Base-by-base conservation (phyloP, 1,140 invertebrate species). In the Scaptomyza graminum region DNA sequence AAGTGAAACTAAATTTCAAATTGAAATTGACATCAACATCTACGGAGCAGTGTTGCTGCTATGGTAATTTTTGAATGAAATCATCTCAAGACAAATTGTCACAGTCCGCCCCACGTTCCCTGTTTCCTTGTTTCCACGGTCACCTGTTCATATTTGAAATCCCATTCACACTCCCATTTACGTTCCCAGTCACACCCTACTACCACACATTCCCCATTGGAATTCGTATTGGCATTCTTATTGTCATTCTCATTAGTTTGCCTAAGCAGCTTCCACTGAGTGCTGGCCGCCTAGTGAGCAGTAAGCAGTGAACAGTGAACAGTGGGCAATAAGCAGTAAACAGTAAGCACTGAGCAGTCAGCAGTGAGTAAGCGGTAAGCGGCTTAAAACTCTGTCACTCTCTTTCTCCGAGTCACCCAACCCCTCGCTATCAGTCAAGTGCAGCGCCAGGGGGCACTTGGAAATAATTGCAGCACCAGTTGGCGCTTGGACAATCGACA, bases 1-100 rank as follows among this genome's bases (percentile, higher is more conserved):
- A 73, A 76, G 44, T 50, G 46, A 77, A 83, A 71, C 81, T 78
- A 69, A 82, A 82, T 76, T 82, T 72, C 69, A 49, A 70, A 65
- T 65, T 39, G 51, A 55, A 55, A 41, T 39, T 43, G 12, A 43
- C 25, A 37, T 31, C 5, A 31, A 1, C 28, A 31, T 31, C 5
- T 6, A 31, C 28, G 28, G 28, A 31, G 7, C 28, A 5, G 28
- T 31, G 5, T 31, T 31, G 28, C 1, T 6, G 46, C 18, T 49
- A n/a, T 25, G 46, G 46, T 25, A 25, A 25, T 31, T 31, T 5
- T 31, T 31, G 5, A 31, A 31, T 5, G 28, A 31, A 31, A 6
- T 49, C 47, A 49, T 9, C 12, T 25, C 18, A 13, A 49, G 11
- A 16, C 44, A 2, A 15, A 9, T 16, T 9, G 44, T 0, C 6